Evolutionary conservation across 2,113 vertebrate genomes (phyloP), one percentile per base, ranked within the genome.

Genomic region (Hirundichthys speculiger): DNA sequence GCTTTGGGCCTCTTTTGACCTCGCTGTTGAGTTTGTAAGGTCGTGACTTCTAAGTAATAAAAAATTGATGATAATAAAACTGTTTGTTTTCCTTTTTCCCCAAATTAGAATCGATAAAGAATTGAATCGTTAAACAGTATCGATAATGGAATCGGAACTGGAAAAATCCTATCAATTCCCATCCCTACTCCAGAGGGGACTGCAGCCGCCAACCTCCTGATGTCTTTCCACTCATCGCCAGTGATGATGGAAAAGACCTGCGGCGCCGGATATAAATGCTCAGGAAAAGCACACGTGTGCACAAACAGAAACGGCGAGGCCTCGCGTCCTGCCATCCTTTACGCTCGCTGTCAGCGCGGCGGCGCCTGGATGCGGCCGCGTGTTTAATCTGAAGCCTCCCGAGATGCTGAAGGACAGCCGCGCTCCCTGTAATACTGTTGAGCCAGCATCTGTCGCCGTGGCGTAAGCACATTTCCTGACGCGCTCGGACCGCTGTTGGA

Each of bases 391-490:
- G 52, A 9, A 66, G 65, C 65, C 81, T 71, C 68, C 27, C 1
- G 77, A 87, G 80, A 86, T 68, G 12, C 22, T 85, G 81, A 87
- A 83, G 86, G 86, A 88, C 86, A 83, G 82, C 75, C 77, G 22
- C 24, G 14, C 59, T 47, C 45, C n/a, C 60, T 13, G n/a, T 74
- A 78, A 87, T 84, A 79, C 67, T 88, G 88, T 86, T 73, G 88
- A 89, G 85, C 75, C 84, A 88, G 88, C 85, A 90, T 68, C 64
- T 74, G 77, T 80, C 73, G 52, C 79, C 64, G 61, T 75, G 64
- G 79, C 77, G 83, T 90, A 84, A 88, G 88, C 88, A 91, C 75
- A 86, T 86, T 90, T 90, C 80, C 84, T 85, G 79, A 86, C 64
- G 25, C 54, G 73, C 70, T 75, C 64, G 65, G 75, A 74, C 86